Conservation (phyloP, 2,888 invertebrate genomes). For the Drosophila pegasa region DNA sequence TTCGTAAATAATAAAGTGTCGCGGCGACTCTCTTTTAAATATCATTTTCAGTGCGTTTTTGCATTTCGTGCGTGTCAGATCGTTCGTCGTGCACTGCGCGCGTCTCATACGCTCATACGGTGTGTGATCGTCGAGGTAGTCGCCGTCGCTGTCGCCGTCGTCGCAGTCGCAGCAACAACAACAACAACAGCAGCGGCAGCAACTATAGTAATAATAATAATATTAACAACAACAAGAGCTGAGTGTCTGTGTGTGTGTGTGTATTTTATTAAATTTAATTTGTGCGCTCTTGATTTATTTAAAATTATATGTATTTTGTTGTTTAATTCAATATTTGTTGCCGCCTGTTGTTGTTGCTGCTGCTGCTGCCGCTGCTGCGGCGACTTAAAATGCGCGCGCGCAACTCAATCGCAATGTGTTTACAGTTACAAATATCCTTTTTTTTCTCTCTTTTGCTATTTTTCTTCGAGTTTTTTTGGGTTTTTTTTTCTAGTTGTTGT, state of each 20-base stretch:
- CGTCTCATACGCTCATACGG: constrained; percentile 21
- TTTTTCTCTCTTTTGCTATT: background rate
- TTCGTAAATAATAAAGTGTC: constrained; percentile 60
- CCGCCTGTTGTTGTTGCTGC: constrained; percentile 33
- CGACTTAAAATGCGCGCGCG: constrained; percentile 51
- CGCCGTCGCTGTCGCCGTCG: background rate
- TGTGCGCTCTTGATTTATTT: constrained; percentile 23
- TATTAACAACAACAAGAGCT: constrained; percentile 17
- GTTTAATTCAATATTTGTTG: constrained; percentile 38
- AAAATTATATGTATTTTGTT: constrained; percentile 18
- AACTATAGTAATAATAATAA: constrained; percentile 18
- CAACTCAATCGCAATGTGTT: constrained; percentile 29
- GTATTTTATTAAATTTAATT: constrained; percentile 43
- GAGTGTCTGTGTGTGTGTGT: constrained; percentile 11
- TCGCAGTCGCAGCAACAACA: constrained; percentile 16
- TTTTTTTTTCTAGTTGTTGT: constrained; percentile 10
- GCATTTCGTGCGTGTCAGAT: constrained; percentile 71
- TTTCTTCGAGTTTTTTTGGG: constrained; percentile 18
- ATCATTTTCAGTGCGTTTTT: constrained; percentile 70
- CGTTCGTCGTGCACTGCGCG: constrained; percentile 62
- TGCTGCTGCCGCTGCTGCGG: constrained; percentile 5
- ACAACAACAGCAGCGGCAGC: constrained; percentile 10
- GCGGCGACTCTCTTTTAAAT: constrained; percentile 64
- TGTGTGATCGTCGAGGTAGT: constrained; percentile 18
- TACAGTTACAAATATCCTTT: constrained; percentile 13